phyloP scores from a whole-genome alignment of 2,797 vertebrate genomes.

The Taenioides sp. region DNA sequence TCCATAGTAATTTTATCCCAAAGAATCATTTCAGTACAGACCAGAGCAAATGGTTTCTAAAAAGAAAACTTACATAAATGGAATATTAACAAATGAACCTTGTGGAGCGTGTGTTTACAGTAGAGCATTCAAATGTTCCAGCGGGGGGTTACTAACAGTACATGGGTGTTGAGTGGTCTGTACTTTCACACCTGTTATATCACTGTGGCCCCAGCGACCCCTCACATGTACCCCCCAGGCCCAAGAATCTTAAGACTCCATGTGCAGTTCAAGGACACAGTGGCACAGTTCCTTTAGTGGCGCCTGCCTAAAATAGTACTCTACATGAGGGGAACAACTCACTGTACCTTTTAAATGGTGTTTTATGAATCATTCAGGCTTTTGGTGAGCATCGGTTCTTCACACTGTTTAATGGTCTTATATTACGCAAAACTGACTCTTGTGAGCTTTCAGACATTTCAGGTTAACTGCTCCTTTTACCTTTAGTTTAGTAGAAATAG shows the following conservation, averaged over 20 bases:
- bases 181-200: not conserved
- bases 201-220: not conserved
- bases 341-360: not conserved
- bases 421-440: no score
- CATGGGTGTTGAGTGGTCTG: not conserved
- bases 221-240: not conserved
- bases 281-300: not conserved
- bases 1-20: not conserved
- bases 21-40: not conserved
- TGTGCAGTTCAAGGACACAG: constrained; percentile 1
- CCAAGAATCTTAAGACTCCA: not conserved
- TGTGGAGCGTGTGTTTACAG: not conserved
- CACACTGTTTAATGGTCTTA: no score
- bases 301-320: not conserved
- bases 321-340: not conserved
- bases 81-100: no score
- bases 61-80: not conserved
- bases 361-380: not conserved
- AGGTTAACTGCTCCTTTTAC: no score
- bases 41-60: not conserved
- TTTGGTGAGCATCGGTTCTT: no score
- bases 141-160: not conserved
- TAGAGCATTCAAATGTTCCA: no score
- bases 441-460: no score
- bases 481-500: no score